These are phyloP conservation scores for Pseudomyrmex cubaensis DNA, from an alignment of 1,140 invertebrate genomes.

Conservation along the genomic window DNA sequence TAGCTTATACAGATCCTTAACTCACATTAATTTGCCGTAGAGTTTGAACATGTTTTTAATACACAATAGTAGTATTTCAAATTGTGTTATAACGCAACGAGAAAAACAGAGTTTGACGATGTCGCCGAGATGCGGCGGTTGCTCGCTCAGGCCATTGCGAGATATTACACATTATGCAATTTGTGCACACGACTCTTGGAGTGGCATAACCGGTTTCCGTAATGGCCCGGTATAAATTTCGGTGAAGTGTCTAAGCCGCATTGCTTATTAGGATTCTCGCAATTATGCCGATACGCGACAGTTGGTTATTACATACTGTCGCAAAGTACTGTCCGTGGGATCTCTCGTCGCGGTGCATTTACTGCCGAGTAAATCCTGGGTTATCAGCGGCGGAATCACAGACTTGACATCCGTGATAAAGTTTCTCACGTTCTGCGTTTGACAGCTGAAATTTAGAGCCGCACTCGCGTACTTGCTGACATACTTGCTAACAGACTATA, in stretches of 20 bases:
- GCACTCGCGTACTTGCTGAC: too few relatives aligned
- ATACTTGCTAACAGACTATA: too few relatives aligned
- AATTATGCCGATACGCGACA: conserved; percentile 32
- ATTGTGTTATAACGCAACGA: too few relatives aligned
- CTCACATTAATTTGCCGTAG: too few relatives aligned
- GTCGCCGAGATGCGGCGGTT: background rate
- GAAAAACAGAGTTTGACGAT: background rate
- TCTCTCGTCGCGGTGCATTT: background rate
- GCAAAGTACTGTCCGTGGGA: conserved; percentile 44
- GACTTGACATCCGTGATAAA: conserved; percentile 16
- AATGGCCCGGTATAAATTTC: conserved; percentile 19
- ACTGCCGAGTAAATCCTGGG: conserved; percentile 4
- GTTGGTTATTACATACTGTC: conserved; percentile 24
- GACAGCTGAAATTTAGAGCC: too few relatives aligned
- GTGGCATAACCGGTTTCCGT: conserved; percentile 28
- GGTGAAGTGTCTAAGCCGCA: background rate
- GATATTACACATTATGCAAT: conserved; percentile 32
- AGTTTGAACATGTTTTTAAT: conserved; percentile 18
- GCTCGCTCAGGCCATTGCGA: background rate
- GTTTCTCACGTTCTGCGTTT: conserved; percentile 11
- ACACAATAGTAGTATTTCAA: too few relatives aligned
- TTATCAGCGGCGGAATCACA: conserved; percentile 19
- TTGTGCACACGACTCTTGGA: conserved; percentile 1
- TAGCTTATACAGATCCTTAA: too few relatives aligned
- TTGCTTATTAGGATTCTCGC: conserved; percentile 25